Percentiles rank a stretch among this genome's conserved stretches.
These are phyloP conservation scores for Muscicapa adusta DNA, from an alignment of 2,113 vertebrate genomes.

Conservation along the genomic window DNA sequence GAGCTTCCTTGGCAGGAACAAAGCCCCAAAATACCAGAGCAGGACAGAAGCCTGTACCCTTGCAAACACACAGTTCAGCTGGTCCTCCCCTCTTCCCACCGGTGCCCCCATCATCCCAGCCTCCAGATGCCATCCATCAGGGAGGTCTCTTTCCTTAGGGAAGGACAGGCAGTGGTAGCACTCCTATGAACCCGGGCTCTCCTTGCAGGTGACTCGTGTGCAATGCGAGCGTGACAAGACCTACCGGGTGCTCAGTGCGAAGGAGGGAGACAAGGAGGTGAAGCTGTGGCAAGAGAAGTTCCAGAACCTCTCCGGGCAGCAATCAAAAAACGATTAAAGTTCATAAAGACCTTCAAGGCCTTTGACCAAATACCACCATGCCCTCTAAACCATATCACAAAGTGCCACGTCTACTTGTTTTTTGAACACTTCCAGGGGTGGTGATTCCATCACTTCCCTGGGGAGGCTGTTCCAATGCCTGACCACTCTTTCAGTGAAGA, in stretches of 20 bases:
- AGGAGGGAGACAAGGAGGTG: conserved; percentile 55
- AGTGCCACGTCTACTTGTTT: not conserved
- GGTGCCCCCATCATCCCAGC: not conserved
- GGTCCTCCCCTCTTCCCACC: not conserved
- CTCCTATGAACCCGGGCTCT: not conserved
- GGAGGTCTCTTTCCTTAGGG: not conserved
- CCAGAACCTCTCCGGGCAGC: not conserved
- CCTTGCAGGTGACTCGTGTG: conserved; percentile 47
- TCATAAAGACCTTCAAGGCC: not conserved
- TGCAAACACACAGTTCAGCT: not conserved
- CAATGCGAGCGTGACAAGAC: conserved; percentile 11
- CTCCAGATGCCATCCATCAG: not conserved
- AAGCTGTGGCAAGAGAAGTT: conserved; percentile 62
- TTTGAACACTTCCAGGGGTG: not conserved
- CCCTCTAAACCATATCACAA: not conserved
- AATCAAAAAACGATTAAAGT: not conserved
- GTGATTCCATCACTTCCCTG: not conserved
- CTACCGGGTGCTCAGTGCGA: conserved; percentile 13
- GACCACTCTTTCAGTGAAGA: not conserved
- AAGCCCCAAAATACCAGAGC: not conserved
- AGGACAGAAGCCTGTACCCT: not conserved
- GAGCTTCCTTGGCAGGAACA: not conserved
- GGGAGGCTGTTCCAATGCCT: not conserved
- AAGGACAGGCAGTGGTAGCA: not conserved
- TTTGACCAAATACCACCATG: not conserved